Evolutionary conservation across 2,113 vertebrate species (phyloP).

Genomic region (Trematocara unimaculatum): DNA sequence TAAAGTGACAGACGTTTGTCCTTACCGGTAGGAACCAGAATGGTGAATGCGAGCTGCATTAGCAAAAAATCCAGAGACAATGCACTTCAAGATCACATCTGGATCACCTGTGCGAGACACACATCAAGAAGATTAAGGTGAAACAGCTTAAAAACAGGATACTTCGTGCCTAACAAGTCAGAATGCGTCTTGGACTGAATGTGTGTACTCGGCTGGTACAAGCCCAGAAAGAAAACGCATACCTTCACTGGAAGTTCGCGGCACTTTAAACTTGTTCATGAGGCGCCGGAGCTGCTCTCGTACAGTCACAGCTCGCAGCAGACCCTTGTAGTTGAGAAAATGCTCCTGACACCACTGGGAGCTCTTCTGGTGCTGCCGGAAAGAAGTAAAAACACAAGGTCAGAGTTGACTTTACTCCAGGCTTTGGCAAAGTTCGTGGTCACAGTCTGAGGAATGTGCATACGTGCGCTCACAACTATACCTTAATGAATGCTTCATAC

Average conservation of each 20-base stretch:
- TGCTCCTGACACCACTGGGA: constrained; percentile 98
- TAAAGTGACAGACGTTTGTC: background rate
- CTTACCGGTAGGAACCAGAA: constrained; percentile 90
- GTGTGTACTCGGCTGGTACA: background rate
- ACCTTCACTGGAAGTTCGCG: constrained; percentile 95
- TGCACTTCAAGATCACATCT: constrained; percentile 91
- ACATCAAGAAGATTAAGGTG: background rate
- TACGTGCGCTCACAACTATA: constrained; percentile 49
- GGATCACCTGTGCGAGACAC: constrained; percentile 81
- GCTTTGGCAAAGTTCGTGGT: background rate
- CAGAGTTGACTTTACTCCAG: background rate
- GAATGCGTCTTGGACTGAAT: background rate
- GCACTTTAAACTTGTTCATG: constrained; percentile 94
- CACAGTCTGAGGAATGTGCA: background rate
- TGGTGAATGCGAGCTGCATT: constrained; percentile 96
- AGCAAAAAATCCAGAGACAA: constrained; percentile 93
- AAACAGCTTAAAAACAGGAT: background rate
- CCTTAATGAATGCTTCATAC: constrained; percentile 96
- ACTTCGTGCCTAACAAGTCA: background rate
- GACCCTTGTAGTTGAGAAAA: constrained; percentile 97
- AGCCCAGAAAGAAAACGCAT: background rate
- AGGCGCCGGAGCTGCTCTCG: constrained; percentile 93
- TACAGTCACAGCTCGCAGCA: constrained; percentile 85
- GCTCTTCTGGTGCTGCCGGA: constrained; percentile 87
- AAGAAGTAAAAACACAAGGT: background rate